Conservation (phyloP, 2,888 invertebrate genomes). For the Petrolisthes cinctipes region DNA sequence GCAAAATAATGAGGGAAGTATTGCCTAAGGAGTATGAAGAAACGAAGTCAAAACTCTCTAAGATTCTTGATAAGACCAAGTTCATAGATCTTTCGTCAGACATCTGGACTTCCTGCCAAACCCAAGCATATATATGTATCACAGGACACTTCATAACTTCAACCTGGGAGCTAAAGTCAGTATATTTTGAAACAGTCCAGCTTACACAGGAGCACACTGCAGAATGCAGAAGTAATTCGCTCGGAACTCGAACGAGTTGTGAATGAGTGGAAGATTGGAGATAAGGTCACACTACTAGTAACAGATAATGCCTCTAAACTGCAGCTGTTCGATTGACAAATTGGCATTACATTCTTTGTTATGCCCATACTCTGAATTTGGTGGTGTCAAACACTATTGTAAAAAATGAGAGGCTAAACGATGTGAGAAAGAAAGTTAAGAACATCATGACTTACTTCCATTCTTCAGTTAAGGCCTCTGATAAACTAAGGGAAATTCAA, state of each 20-base stretch:
- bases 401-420: neutral
- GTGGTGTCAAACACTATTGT: constrained; percentile 3
- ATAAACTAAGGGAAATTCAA: constrained; percentile 17
- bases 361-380: constrained; percentile 30
- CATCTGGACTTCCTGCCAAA: constrained; percentile 38
- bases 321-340: constrained; percentile 10
- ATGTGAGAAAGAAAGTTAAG: constrained; percentile 22
- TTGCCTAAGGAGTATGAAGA: constrained; percentile 29
- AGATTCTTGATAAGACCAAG: neutral
- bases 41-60: neutral
- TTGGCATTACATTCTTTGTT: constrained; percentile 12
- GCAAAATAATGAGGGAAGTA: neutral
- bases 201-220: constrained; percentile 15
- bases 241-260: neutral
- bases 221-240: constrained; percentile 9
- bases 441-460: constrained; percentile 15
- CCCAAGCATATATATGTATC: constrained; percentile 19
- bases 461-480: constrained; percentile 5
- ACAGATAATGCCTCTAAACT: constrained; percentile 16
- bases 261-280: constrained; percentile 22
- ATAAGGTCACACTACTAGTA: constrained; percentile 10
- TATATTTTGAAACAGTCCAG: neutral
- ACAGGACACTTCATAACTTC: constrained; percentile 23
- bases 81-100: neutral
- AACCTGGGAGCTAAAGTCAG: neutral